Evolutionary conservation across 2,113 vertebrate genomes (phyloP), one percentile per base, ranked within the genome.

Genomic region (Vulpes vulpes): DNA sequence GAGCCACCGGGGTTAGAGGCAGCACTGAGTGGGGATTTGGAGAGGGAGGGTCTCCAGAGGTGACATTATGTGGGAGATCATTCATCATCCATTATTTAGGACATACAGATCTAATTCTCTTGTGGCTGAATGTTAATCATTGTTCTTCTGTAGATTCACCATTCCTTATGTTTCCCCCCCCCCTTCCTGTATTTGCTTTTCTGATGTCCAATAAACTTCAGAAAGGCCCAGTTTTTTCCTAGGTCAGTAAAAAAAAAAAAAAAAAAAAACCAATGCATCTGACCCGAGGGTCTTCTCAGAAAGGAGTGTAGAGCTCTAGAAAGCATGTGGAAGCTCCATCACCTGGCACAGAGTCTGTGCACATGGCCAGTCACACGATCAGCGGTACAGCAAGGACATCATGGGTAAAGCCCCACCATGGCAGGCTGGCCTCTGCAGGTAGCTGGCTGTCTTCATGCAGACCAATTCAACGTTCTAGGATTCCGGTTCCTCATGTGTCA

Each of bases 351-450:
- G 59, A 7, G 51, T 35, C 17, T 10, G 7, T 9, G 11, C 12
- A 19, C 73, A 2, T 76, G 30, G 27, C 25, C 9, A 9, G 81
- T 43, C 19, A 38, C 4, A 0, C 11, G 49, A 51, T 22, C 78
- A 23, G 38, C 49, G 22, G 79, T 19, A 32, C 30, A 59, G 38
- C 10, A 0, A 0, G 12, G 51, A 10, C 49, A 6, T 35, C 9
- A 1, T 11, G 60, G 20, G 25, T 93, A 10, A 38, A 43, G 53
- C 53, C 12, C 2, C 0, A 20, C 25, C 2, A 2, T 1, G 17
- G 57, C 25, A 14, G 73, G 57, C 3, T 4, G 59, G 59, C 3
- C 38, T 59, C 32, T 20, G 55, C 53, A 20, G 25, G 43, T 17
- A 11, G 69, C 20, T 12, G 23, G 17, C 55, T 62, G 17, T 67